Percentiles rank a stretch among this genome's conserved stretches.
Conservation (phyloP, 2,113 vertebrate species). For the Callipepla squamata region DNA sequence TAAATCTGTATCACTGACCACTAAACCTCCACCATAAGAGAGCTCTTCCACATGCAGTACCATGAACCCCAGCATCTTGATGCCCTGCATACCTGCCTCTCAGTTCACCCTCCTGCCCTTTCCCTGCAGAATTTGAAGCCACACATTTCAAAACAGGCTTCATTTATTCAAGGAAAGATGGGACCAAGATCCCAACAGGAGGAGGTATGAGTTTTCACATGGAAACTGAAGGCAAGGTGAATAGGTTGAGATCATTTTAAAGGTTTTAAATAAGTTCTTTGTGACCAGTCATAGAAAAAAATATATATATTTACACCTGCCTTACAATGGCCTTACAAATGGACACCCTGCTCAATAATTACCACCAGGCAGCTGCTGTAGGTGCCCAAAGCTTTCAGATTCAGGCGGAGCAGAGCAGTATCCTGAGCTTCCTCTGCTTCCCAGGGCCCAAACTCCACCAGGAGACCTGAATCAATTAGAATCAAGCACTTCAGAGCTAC, state of each 20-base stretch:
- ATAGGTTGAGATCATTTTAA: not conserved
- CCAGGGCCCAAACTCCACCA: rapidly evolving
- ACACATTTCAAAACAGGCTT: not conserved
- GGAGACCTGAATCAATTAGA: not conserved
- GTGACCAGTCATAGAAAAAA: not conserved
- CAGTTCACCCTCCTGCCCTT: not conserved
- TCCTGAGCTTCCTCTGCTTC: not conserved
- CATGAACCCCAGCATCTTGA: not conserved
- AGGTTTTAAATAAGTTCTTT: not conserved
- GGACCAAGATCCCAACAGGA: not conserved
- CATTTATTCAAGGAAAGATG: not conserved
- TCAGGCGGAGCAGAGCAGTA: rapidly evolving
- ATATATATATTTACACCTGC: not conserved
- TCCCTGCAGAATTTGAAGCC: not conserved
- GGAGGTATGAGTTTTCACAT: not conserved
- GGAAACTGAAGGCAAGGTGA: not conserved
- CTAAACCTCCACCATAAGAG: too few species aligned
- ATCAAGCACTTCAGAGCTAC: not conserved
- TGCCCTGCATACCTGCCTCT: too few species aligned
- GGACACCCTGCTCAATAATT: not conserved
- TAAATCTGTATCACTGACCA: not conserved
- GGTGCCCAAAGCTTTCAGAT: not conserved
- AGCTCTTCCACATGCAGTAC: not conserved
- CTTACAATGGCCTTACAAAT: not conserved
- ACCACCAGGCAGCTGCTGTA: not conserved